Evolutionary conservation across 2,888 invertebrate species (phyloP).

Genomic region (Ormyrus pomaceus): DNA sequence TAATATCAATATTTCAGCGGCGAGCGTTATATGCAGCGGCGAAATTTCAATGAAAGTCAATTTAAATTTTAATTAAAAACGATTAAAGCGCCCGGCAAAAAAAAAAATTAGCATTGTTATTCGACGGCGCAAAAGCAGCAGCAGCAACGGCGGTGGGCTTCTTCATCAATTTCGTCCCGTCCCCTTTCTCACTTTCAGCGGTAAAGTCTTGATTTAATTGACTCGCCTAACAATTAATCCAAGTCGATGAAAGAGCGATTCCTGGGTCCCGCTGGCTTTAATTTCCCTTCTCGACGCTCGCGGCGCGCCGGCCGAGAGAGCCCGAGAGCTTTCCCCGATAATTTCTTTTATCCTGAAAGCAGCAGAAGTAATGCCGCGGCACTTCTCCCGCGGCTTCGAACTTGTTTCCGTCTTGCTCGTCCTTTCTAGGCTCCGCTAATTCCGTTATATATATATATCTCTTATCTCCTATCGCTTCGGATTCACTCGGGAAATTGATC

Average conservation of each 20-base stretch:
- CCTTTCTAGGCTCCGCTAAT: conserved; percentile 2
- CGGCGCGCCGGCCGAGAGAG: no score
- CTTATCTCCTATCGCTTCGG: conserved; percentile 33
- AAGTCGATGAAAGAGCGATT: conserved; percentile 49
- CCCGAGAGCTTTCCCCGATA: conserved; percentile 29
- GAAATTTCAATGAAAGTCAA: conserved; percentile 40
- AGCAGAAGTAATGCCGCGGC: not conserved
- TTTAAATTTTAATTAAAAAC: conserved; percentile 54
- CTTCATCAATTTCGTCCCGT: conserved; percentile 19
- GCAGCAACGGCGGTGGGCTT: not conserved
- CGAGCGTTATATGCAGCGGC: no score
- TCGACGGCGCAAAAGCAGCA: conserved; percentile 3
- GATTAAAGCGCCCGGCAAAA: conserved; percentile 22
- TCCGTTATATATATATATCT: conserved; percentile 18
- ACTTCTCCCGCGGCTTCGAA: not conserved
- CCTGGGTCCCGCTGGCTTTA: conserved; percentile 23
- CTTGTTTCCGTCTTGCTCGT: not conserved
- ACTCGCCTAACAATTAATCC: conserved; percentile 61
- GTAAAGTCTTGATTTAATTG: conserved; percentile 60
- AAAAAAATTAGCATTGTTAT: conserved; percentile 53
- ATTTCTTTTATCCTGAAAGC: conserved; percentile 40
- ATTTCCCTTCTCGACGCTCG: conserved; percentile 24
- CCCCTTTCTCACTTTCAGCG: conserved; percentile 5
- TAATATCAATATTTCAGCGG: conserved; percentile 39
- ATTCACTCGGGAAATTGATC: conserved; percentile 45